phyloP scores from a whole-genome alignment of 2,113 vertebrate genomes.

The Lagopus leucura region DNA sequence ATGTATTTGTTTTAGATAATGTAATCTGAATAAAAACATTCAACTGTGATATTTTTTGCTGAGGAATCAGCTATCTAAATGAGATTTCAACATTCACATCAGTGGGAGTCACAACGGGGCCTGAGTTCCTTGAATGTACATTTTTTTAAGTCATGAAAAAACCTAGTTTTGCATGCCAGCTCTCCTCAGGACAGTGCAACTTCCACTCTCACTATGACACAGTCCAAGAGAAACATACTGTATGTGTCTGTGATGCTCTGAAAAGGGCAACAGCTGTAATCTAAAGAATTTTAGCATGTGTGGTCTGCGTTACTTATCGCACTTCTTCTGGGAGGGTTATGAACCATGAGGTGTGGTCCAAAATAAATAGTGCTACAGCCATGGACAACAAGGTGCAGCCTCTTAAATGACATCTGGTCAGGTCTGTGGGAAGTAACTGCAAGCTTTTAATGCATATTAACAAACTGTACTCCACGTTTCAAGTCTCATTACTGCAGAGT shows the following conservation, averaged over 20 bases:
- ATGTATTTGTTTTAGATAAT: slow-evolving; percentile 29
- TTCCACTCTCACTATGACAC: neutral
- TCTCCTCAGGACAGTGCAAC: neutral
- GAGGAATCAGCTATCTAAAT: neutral
- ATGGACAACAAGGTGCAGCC: neutral
- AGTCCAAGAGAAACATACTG: neutral
- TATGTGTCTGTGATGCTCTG: neutral
- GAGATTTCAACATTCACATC: neutral
- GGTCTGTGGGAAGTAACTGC: neutral
- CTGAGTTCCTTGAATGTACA: neutral
- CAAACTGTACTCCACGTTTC: neutral
- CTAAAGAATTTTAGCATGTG: neutral
- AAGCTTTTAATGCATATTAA: neutral
- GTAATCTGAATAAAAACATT: slow-evolving; percentile 52
- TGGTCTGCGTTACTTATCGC: neutral
- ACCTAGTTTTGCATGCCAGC: neutral
- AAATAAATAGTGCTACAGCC: neutral
- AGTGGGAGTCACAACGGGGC: neutral
- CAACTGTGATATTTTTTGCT: neutral
- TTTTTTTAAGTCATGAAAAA: neutral
- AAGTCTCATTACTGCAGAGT: neutral
- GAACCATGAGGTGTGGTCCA: neutral
- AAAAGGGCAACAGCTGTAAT: neutral
- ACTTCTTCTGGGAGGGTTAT: neutral
- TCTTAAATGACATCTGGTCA: neutral